phyloP scores from a whole-genome alignment of 64 coral and sea anemone species.

The Platygyra sinensis region DNA sequence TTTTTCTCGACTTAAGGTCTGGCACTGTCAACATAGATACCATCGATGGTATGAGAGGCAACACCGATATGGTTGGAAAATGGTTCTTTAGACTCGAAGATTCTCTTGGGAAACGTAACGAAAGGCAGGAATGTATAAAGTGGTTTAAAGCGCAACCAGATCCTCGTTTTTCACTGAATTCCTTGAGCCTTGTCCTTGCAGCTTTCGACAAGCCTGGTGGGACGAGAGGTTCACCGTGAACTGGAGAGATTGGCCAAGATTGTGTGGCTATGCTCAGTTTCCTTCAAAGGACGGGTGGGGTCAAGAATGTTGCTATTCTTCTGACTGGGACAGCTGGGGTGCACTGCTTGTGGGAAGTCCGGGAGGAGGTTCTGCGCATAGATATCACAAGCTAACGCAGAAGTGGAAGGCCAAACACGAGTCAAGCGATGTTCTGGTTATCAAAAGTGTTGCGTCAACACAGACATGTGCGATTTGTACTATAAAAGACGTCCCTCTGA shows the following conservation, averaged over 20 bases:
- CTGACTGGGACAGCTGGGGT: neutral
- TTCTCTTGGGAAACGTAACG: neutral
- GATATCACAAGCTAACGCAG: slow-evolving; percentile 13
- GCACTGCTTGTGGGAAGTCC: slow-evolving; percentile 46
- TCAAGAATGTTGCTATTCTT: slow-evolving; percentile 53
- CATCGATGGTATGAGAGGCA: slow-evolving; percentile 16
- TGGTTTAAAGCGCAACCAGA: slow-evolving; percentile 52
- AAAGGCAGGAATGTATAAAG: slow-evolving; percentile 2
- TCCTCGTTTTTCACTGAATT: slow-evolving; percentile 36
- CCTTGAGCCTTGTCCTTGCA: slow-evolving; percentile 57
- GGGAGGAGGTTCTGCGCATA: slow-evolving; percentile 24
- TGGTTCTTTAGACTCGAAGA: slow-evolving; percentile 31
- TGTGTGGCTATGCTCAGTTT: slow-evolving; percentile 11
- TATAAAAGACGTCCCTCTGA: slow-evolving; percentile 44
- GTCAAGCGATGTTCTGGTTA: neutral
- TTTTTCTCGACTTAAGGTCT: neutral
- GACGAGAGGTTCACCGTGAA: slow-evolving; percentile 33
- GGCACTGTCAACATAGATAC: slow-evolving; percentile 39
- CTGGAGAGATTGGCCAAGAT: neutral
- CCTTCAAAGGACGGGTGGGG: slow-evolving; percentile 43
- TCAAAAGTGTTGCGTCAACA: slow-evolving; percentile 13
- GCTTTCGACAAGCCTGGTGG: slow-evolving; percentile 38
- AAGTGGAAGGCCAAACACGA: neutral
- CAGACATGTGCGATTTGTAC: slow-evolving; percentile 27
- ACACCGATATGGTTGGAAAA: slow-evolving; percentile 10